These are phyloP conservation scores for Odontomachus brunneus DNA, from an alignment of 1,140 invertebrate species.

Conservation along the genomic window DNA sequence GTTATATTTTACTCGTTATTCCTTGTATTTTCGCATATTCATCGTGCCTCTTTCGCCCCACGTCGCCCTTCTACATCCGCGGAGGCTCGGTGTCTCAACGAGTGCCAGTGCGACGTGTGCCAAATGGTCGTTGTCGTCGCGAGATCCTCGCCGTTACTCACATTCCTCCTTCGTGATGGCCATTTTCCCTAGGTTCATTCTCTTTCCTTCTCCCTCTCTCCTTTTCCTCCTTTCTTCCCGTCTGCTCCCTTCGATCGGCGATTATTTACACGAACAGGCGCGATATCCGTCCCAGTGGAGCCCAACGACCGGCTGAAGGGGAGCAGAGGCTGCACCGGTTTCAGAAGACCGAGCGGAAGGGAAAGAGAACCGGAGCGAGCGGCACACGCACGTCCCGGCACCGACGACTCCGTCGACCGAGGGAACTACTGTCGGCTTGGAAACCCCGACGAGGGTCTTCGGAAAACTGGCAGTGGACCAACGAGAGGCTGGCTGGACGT, in stretches of 20 bases:
- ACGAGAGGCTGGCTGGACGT: constrained; percentile 82
- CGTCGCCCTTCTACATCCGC: background rate
- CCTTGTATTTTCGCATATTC: background rate
- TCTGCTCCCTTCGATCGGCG: background rate
- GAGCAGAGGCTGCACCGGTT: background rate
- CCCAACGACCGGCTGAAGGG: background rate
- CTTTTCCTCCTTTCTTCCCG: too few relatives aligned
- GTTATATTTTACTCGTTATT: background rate
- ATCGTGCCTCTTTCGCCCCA: background rate
- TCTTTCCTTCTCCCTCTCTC: too few relatives aligned
- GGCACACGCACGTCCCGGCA: constrained; percentile 5
- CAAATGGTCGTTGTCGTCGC: constrained; percentile 19
- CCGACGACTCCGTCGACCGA: constrained; percentile 40
- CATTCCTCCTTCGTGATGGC: constrained; percentile 79
- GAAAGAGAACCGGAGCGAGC: constrained; percentile 23
- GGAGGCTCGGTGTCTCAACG: background rate
- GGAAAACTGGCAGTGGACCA: constrained; percentile 81
- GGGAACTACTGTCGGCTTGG: constrained; percentile 51
- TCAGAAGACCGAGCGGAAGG: constrained; percentile 8
- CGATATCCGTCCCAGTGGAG: background rate
- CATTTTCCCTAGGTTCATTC: constrained; percentile 69
- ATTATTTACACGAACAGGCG: constrained; percentile 12
- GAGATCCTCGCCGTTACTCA: constrained; percentile 73
- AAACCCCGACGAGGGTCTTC: constrained; percentile 56
- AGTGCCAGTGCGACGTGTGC: background rate